Conservation (phyloP, 2,888 invertebrate genomes). For the Nipponacmea schrenckii region DNA sequence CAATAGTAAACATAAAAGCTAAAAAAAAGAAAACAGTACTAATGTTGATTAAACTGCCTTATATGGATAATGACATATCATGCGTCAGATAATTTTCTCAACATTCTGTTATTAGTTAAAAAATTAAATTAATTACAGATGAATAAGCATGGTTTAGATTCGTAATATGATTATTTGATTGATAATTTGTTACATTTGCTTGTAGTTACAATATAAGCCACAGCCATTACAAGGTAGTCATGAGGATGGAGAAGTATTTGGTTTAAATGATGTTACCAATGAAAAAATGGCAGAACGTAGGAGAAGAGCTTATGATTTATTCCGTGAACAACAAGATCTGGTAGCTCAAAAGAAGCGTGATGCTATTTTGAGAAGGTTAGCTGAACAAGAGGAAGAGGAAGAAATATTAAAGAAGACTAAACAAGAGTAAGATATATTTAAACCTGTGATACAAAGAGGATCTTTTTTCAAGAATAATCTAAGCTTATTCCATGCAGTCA, state of each 20-base stretch:
- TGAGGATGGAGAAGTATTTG: constrained; percentile 64
- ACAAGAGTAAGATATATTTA: constrained; percentile 58
- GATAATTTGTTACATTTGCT: constrained; percentile 3
- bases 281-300: constrained; percentile 64
- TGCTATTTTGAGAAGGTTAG: constrained; percentile 58
- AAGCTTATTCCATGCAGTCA: too few species aligned
- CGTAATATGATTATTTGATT: too few species aligned
- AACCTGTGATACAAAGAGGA: too few species aligned
- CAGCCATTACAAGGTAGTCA: constrained; percentile 59
- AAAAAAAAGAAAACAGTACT: too few species aligned
- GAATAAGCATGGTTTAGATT: too few species aligned
- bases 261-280: constrained; percentile 66
- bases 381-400: constrained; percentile 65
- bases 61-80: too few species aligned
- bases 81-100: too few species aligned
- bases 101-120: too few species aligned
- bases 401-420: constrained; percentile 57
- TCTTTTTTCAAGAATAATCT: too few species aligned
- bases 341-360: constrained; percentile 65
- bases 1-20: too few species aligned
- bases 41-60: too few species aligned
- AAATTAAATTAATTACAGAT: too few species aligned
- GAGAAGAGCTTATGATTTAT: constrained; percentile 58
- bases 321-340: constrained; percentile 62
- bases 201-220: constrained; percentile 63